These are phyloP conservation scores for Drosophila trichaetosa DNA, from an alignment of 2,888 invertebrate genomes.

Conservation along the genomic window DNA sequence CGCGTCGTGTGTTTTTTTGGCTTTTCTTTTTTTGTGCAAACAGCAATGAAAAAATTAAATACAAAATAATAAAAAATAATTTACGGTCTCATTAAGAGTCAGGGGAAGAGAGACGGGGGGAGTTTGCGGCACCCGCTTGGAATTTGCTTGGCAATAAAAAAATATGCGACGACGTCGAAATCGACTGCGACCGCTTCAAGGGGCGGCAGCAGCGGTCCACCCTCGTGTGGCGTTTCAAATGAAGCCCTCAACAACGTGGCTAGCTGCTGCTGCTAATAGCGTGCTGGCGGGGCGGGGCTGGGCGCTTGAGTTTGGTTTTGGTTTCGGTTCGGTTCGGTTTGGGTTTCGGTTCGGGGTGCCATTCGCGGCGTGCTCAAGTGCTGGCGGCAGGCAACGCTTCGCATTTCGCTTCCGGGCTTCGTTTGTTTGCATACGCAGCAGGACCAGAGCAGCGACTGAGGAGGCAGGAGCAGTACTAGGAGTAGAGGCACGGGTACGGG, in stretches of 20 bases:
- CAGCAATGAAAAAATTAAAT: constrained; percentile 79
- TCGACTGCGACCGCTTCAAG: constrained; percentile 15
- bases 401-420: constrained; percentile 75
- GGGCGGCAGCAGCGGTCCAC: constrained; percentile 36
- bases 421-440: constrained; percentile 79
- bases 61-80: constrained; percentile 81
- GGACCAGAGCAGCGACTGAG: constrained; percentile 34
- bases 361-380: constrained; percentile 76
- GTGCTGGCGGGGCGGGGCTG: background rate
- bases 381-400: constrained; percentile 56
- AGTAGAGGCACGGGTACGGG: constrained; percentile 4
- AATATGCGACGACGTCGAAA: constrained; percentile 32
- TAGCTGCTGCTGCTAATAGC: constrained; percentile 5
- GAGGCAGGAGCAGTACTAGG: constrained; percentile 6
- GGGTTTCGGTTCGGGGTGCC: constrained; percentile 31
- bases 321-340: constrained; percentile 5
- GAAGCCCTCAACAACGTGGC: constrained; percentile 53
- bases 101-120: constrained; percentile 10
- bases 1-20: constrained; percentile 40
- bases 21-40: constrained; percentile 22
- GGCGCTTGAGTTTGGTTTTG: constrained; percentile 6
- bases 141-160: constrained; percentile 60
- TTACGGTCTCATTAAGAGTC: constrained; percentile 78
- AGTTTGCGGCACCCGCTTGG: constrained; percentile 46
- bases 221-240: constrained; percentile 55